These are phyloP conservation scores for Homarus americanus DNA, from an alignment of 1,140 invertebrate species.

Conservation along the genomic window DNA sequence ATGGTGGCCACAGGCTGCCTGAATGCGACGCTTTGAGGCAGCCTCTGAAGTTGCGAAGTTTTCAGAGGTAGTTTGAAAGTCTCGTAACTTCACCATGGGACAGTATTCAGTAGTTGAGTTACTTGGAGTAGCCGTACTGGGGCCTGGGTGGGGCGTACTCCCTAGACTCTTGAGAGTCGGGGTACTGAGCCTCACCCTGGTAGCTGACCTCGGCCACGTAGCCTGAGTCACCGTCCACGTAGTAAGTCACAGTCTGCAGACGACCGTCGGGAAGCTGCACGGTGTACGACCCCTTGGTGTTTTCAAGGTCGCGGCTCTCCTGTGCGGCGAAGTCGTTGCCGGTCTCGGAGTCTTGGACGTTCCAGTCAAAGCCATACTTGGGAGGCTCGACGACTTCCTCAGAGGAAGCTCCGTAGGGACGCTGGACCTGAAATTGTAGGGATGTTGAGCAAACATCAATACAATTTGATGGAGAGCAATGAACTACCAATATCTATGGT, in stretches of 20 bases:
- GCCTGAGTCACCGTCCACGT: constrained; percentile 1
- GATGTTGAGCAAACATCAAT: too few relatives aligned
- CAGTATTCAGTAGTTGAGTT: too few relatives aligned
- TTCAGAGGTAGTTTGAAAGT: too few relatives aligned
- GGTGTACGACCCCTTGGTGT: constrained; percentile 1
- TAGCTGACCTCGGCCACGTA: neutral
- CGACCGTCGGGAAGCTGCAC: constrained; percentile 1
- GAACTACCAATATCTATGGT: too few relatives aligned
- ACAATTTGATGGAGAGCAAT: too few relatives aligned
- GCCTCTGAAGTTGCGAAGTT: too few relatives aligned
- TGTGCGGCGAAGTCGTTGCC: neutral
- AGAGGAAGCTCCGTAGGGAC: too few relatives aligned
- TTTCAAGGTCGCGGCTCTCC: neutral
- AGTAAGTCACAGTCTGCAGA: constrained; percentile 6
- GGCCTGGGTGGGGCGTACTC: neutral
- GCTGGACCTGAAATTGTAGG: too few relatives aligned
- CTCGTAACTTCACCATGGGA: too few relatives aligned
- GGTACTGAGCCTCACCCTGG: neutral
- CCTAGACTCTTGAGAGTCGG: neutral
- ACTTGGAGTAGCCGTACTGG: too few relatives aligned
- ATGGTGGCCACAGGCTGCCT: too few relatives aligned
- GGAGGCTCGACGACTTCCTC: neutral
- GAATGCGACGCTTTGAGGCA: too few relatives aligned
- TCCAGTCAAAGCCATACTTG: neutral
- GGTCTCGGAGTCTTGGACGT: neutral